Percentiles rank a stretch among this genome's conserved stretches.
Evolutionary conservation across 2,113 vertebrate genomes (phyloP).

Genomic region (Salvelinus namaycush): DNA sequence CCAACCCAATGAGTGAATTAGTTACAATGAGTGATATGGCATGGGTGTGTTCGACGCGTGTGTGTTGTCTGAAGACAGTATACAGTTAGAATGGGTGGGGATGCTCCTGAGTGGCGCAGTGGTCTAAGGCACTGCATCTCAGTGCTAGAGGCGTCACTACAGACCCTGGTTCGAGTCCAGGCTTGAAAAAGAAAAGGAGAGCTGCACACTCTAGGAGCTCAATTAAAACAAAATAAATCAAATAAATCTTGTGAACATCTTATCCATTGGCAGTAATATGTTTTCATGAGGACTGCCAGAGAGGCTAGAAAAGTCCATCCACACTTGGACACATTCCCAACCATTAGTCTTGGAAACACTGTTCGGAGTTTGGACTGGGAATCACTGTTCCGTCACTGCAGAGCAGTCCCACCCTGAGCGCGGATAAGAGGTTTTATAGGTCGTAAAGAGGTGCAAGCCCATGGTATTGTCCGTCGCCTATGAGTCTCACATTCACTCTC

Average conservation of each 20-base stretch:
- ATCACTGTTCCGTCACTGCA: conserved; percentile 22
- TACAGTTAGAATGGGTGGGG: background rate
- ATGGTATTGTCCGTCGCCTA: background rate
- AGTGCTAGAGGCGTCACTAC: no score
- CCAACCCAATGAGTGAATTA: conserved; percentile 36
- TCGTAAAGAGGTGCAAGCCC: conserved; percentile 25
- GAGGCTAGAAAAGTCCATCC: no score
- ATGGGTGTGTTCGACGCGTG: conserved; percentile 30
- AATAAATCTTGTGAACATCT: no score
- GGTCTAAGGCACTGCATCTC: no score
- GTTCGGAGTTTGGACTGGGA: background rate
- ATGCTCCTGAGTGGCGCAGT: no score
- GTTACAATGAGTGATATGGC: conserved; percentile 40
- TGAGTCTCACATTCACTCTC: background rate
- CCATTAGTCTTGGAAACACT: background rate
- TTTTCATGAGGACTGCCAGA: background rate
- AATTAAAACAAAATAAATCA: no score
- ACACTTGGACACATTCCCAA: background rate
- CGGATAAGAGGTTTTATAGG: conserved; percentile 31
- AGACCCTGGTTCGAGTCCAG: no score
- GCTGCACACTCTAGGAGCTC: no score
- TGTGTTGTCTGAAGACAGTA: background rate
- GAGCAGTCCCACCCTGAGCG: conserved; percentile 13
- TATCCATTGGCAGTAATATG: background rate
- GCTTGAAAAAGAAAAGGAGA: no score